phyloP scores from a whole-genome alignment of 64 coral and sea anemone genomes.

The Montipora sp. region DNA sequence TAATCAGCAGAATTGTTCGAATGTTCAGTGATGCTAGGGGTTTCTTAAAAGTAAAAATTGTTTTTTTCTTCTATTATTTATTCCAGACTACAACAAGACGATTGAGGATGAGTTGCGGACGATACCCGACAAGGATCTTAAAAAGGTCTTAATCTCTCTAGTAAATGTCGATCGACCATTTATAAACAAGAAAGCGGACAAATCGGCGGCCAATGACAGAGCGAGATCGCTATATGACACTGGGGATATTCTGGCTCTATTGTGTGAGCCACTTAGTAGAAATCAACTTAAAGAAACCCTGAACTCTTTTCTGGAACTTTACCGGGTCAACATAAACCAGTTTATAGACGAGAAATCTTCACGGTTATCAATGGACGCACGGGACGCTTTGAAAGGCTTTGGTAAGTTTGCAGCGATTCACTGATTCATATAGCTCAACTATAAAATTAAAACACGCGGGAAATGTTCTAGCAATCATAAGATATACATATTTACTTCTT shows the following conservation, averaged over 20 bases:
- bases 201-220: conserved; percentile 46
- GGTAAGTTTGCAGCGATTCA: conserved; percentile 21
- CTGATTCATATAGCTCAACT: no score
- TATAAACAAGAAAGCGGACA: conserved; percentile 48
- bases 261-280: conserved; percentile 55
- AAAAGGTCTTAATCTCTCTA: conserved; percentile 33
- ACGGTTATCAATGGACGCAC: not conserved
- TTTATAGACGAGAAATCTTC: conserved; percentile 62
- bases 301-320: conserved; percentile 28
- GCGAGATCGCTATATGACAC: conserved; percentile 24
- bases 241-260: conserved; percentile 37
- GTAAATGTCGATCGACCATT: conserved; percentile 10
- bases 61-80: not conserved
- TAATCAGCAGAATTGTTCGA: no score
- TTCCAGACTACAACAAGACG: conserved; percentile 35
- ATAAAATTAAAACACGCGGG: no score
- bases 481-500: no score
- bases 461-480: no score
- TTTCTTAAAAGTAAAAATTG: not conserved
- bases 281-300: conserved; percentile 70
- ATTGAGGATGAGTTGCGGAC: conserved; percentile 50
- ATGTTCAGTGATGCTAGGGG: not conserved
- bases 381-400: conserved; percentile 49
- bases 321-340: conserved; percentile 22
- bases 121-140: conserved; percentile 38